Evolutionary conservation across 1,140 invertebrate genomes (phyloP).

Genomic region (Drosophila novamexicana): DNA sequence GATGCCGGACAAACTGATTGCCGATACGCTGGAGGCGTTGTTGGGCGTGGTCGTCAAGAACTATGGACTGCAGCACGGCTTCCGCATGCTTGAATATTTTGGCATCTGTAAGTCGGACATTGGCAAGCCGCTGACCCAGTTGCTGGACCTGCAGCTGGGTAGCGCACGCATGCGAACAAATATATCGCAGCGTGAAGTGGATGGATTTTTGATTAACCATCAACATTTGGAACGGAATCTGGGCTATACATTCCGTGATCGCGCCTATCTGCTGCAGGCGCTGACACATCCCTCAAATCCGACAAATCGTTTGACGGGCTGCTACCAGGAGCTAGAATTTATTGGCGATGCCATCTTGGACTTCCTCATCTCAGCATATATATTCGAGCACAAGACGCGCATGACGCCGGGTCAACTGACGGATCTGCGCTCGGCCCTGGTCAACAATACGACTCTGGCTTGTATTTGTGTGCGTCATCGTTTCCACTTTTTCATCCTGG

Average conservation of each 20-base stretch:
- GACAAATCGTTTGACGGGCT: conserved; percentile 93
- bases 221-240: conserved; percentile 87
- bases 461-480: conserved; percentile 93
- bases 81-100: conserved; percentile 91
- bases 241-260: conserved; percentile 88
- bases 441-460: conserved; percentile 98
- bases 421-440: conserved; percentile 95
- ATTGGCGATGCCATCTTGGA: conserved; percentile 98
- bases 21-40: conserved; percentile 93
- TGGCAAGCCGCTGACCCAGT: conserved; percentile 75
- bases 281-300: conserved; percentile 97
- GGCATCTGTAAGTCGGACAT: conserved; percentile 86
- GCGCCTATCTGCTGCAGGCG: conserved; percentile 90
- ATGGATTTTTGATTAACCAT: conserved; percentile 85
- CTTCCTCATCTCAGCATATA: conserved; percentile 94
- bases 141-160: conserved; percentile 74
- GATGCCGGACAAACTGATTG: conserved; percentile 85
- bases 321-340: conserved; percentile 98
- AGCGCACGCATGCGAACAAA: conserved; percentile 81
- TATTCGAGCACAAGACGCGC: conserved; percentile 90
- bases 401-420: conserved; percentile 94
- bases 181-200: conserved; percentile 72
- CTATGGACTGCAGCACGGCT: conserved; percentile 85
- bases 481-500: conserved; percentile 90
- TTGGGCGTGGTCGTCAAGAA: conserved; percentile 91